Conservation (phyloP, 2,888 invertebrate species). For the Aphodius granarius region DNA sequence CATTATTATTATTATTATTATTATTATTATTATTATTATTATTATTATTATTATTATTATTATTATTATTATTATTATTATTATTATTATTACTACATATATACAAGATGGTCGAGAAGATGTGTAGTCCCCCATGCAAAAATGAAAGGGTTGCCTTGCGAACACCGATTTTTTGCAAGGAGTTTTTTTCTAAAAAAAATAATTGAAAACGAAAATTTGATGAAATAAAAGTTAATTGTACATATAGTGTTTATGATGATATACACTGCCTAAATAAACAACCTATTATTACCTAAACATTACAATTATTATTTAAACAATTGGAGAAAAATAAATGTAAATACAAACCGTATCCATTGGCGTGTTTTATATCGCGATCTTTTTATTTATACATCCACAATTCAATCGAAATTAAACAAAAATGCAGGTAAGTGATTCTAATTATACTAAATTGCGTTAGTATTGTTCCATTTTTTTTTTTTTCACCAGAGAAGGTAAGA, state of each 20-base stretch:
- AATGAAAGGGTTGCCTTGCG: not conserved
- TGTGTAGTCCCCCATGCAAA: not conserved
- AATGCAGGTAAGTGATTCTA: not conserved
- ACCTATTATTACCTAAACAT: conserved; percentile 50
- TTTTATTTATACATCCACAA: not conserved
- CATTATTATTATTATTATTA: not conserved
- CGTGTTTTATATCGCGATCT: not conserved
- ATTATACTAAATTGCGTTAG: too few species aligned
- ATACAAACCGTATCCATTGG: conserved; percentile 1
- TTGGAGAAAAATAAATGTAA: conserved; percentile 14
- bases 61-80: too few species aligned
- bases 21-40: too few species aligned
- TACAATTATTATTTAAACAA: conserved; percentile 23
- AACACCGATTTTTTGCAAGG: not conserved
- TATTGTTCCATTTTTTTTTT: too few species aligned
- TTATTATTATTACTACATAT: too few species aligned
- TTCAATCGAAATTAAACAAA: not conserved
- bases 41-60: too few species aligned
- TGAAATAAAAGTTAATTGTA: conserved; percentile 51
- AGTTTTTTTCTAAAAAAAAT: conserved; percentile 7
- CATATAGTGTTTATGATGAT: conserved; percentile 55
- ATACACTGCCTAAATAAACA: conserved; percentile 56
- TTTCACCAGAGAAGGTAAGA: too few species aligned
- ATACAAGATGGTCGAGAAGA: not conserved
- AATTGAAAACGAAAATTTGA: conserved; percentile 39